Evolutionary conservation across 2,113 vertebrate genomes (phyloP), one percentile per base, ranked within the genome.

Genomic region (Andinoacara biseriatus): DNA sequence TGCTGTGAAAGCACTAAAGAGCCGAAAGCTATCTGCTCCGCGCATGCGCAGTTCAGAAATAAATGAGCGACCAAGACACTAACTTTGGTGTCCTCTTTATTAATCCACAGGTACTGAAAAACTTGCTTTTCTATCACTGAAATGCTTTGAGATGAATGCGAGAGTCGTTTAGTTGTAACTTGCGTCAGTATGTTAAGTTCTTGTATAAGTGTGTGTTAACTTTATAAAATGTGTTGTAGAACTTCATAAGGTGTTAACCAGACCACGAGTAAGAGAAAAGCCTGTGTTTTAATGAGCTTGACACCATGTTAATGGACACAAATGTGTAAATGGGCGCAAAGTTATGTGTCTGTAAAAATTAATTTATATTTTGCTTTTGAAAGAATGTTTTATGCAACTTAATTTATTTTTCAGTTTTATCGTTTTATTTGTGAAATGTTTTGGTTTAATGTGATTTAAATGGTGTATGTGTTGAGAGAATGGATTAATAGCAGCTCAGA

Each of bases 91-190:
- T 60, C 59, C 29, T 20, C 29, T 20, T 33, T 61, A 20, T 33
- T 33, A 33, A 61, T 17, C 29, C 59, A 61, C 15, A 17, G 5
- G 8, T 60, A 6, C 9, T 33, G 59, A 61, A 61, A 10, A 61
- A 61, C 59, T 17, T 46, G 14, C 43, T 61, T 61, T 61, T 20
- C 18, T 60, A 9, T 20, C 3, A 60, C 33, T 60, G 5, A 60
- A 20, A 2, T 0, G 29, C 3, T 20, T 15, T 61, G 29, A 61
- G 59, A 61, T 33, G 58, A 33, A 33, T 33, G 18, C 0, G 0
- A 61, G 31, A 6, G 59, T 33, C 20, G 29, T 61, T 61, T 17
- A 3, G 29, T 33, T 0, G 17, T 18, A 31, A 18, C 10, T 60
- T 60, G 29, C 4, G 2, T 61, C 59, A 61, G 58, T 33, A 33